Conservation (phyloP, 2,113 vertebrate genomes). For the Vimba vimba region DNA sequence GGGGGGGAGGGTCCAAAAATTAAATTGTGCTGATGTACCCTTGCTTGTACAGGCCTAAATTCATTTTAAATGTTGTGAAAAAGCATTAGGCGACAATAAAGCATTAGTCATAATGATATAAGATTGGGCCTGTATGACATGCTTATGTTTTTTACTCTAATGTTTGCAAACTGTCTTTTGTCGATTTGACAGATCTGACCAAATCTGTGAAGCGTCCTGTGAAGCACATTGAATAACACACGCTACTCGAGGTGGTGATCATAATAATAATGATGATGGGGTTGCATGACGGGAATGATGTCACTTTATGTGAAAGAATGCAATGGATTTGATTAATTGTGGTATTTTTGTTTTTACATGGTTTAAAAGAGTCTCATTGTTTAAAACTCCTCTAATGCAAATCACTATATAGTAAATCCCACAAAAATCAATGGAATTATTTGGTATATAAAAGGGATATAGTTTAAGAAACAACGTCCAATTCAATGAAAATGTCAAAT, state of each 20-base stretch:
- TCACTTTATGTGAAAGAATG: not conserved
- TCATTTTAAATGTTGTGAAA: not conserved
- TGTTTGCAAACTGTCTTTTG: not conserved
- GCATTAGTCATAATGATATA: not conserved
- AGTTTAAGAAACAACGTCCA: not conserved
- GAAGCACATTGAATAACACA: not conserved
- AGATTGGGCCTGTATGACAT: not conserved
- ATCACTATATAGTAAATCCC: slow-evolving; percentile 26
- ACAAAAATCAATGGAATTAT: not conserved
- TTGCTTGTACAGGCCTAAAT: not conserved
- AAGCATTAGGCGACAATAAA: not conserved
- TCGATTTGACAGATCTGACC: not conserved
- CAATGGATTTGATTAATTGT: not conserved
- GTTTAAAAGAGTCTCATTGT: not conserved
- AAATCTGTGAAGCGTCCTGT: not conserved
- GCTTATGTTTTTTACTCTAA: not conserved
- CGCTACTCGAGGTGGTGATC: not conserved
- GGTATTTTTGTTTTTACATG: not conserved
- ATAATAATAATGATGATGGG: not conserved
- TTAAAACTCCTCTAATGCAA: not conserved
- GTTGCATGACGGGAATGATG: not conserved
- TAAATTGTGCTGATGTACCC: not conserved
- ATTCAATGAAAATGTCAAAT: not conserved
- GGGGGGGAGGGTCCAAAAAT: not conserved
- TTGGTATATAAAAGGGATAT: slow-evolving; percentile 1